Percentiles rank a stretch among this genome's conserved stretches.
Conservation (phyloP, 2,797 vertebrate genomes). For the Phataginus tetradactyla region DNA sequence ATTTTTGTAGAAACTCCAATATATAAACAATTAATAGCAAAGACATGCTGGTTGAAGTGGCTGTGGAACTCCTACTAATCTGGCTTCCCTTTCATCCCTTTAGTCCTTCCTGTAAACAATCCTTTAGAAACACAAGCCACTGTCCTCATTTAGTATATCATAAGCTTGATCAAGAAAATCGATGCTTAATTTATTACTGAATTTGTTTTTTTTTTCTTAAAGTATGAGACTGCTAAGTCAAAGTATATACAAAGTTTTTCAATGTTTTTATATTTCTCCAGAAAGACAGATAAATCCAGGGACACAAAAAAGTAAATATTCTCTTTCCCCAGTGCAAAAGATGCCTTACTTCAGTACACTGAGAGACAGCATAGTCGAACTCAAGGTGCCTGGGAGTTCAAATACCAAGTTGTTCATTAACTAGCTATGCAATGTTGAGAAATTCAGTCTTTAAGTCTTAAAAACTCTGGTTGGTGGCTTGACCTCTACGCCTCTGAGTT, state of each 20-base stretch:
- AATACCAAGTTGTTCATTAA: background rate
- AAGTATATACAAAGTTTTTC: background rate
- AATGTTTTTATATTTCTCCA: background rate
- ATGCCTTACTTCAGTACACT: background rate
- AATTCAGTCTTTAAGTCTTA: background rate
- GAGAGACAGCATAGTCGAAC: background rate
- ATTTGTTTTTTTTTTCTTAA: constrained; percentile 8
- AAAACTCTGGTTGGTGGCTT: background rate
- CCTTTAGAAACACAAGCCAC: constrained; percentile 4
- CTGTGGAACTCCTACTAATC: background rate
- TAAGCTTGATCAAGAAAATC: constrained; percentile 33
- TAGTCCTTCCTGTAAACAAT: background rate
- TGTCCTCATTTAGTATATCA: background rate
- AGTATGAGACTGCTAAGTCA: background rate
- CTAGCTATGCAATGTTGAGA: background rate
- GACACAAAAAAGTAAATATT: background rate
- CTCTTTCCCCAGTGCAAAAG: background rate
- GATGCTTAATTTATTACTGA: background rate
- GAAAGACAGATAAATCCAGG: background rate
- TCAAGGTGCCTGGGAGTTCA: background rate
- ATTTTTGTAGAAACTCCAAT: background rate
- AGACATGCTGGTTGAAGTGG: background rate
- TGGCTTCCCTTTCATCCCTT: background rate
- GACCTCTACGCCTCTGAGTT: background rate
- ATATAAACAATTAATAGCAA: background rate